A percentile compares a stretch with the other conserved stretches of the same genome.
These are phyloP conservation scores for Cydia strobilella DNA, from an alignment of 1,140 invertebrate species.

Conservation along the genomic window DNA sequence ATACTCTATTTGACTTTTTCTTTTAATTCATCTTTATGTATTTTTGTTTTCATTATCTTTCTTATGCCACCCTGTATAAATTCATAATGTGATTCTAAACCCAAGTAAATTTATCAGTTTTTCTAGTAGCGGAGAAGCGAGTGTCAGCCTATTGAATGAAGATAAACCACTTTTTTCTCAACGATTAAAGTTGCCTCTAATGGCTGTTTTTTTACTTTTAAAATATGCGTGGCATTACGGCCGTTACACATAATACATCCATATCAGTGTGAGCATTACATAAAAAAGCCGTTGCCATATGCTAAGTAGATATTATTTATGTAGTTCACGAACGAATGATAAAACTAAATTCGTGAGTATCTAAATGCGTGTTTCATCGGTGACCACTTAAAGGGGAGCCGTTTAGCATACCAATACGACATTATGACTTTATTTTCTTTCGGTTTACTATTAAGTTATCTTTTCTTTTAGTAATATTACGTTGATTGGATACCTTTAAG, in stretches of 20 bases:
- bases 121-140: background rate
- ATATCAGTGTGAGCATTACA: conserved; percentile 39
- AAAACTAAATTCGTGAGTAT: conserved; percentile 5
- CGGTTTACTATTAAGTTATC: background rate
- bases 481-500: no score
- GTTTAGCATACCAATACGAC: conserved; percentile 3
- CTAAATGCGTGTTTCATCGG: background rate
- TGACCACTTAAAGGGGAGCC: background rate
- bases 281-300: conserved; percentile 39
- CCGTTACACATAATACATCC: conserved; percentile 33
- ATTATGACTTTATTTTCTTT: background rate
- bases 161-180: conserved; percentile 46
- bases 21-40: conserved; percentile 10
- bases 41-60: background rate
- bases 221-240: conserved; percentile 51
- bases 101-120: background rate
- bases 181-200: conserved; percentile 45
- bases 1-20: conserved; percentile 39
- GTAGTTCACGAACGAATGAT: conserved; percentile 20
- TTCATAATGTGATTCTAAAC: background rate
- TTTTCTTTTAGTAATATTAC: background rate
- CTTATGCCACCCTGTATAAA: background rate
- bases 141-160: conserved; percentile 41
- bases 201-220: conserved; percentile 48
- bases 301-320: conserved; percentile 30